Base-by-base conservation (phyloP, 2,797 vertebrate genomes). In the Hyperoplus lanceolatus region DNA sequence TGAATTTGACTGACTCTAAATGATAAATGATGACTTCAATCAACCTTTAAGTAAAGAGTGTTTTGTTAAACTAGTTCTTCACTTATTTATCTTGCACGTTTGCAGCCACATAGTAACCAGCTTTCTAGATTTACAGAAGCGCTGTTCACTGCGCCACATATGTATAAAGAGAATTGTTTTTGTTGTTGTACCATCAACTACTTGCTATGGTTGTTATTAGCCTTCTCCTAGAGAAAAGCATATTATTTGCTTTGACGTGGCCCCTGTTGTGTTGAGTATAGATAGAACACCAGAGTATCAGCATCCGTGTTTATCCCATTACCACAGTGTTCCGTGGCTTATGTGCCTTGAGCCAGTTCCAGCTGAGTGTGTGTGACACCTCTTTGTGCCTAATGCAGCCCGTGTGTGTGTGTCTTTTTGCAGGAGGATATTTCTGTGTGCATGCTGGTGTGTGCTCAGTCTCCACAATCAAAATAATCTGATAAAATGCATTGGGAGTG, bases 381-480 rank as follows among this genome's bases (percentile, higher is more conserved):
- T 62, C 55, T 76, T 36, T 77, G 61, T 73, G 81, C 58, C 50
- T 50, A 5, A 43, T 53, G 76, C 73, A 70, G 76, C 75, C 65
- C 41, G 42, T 42, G 9, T 70, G 80, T 70, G 74, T 70, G 80
- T 70, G 74, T 73, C 38, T 65, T 12, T 59, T 72, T 43, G 53
- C 74, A 61, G 41, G 67, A 70, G 63, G 51, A 45, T 82, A 59
- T 82, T 15, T 62, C 62, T 79, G 21, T 61, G 70, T 76, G 71
- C 67, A 54, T 76, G 70, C 59, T 67, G 49, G 18, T 51, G 76
- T 70, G 66, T 83, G 74, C 69, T 84, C 77, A 83, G 73, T 81
- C 82, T 86, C 29, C 84, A 82, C 92, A 85, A 93, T 92, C 88
- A 90, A 93, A 91, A 92, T 88, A 75, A 53, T 63, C 83, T 76